A percentile compares a stretch with the other conserved stretches of the same genome.
These are phyloP conservation scores for Xanthia icteritia DNA, from an alignment of 2,888 invertebrate species.

Conservation along the genomic window DNA sequence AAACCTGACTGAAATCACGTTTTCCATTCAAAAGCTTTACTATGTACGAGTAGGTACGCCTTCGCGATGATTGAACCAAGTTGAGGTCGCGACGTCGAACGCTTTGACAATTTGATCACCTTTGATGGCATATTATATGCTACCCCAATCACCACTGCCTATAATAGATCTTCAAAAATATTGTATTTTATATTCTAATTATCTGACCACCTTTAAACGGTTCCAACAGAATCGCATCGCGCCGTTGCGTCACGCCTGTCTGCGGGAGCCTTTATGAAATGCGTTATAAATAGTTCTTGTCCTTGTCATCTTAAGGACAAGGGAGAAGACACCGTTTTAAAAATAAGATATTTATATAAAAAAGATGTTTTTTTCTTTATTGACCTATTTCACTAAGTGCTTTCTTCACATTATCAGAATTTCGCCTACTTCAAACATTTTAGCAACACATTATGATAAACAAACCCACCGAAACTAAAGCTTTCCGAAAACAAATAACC, in stretches of 20 bases:
- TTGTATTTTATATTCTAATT: background rate
- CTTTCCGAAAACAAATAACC: background rate
- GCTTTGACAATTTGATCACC: slow-evolving; percentile 24
- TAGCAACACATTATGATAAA: background rate
- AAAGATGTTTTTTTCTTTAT: background rate
- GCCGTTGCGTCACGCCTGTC: too few relatives aligned
- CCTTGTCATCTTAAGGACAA: too few relatives aligned
- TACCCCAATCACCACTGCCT: background rate
- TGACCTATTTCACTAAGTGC: background rate
- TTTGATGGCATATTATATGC: background rate
- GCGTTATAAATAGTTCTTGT: too few relatives aligned
- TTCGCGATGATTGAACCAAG: slow-evolving; percentile 67
- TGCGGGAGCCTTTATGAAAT: background rate
- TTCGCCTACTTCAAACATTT: background rate
- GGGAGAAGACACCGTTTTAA: background rate
- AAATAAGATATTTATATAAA: background rate
- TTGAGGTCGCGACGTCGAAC: slow-evolving; percentile 22
- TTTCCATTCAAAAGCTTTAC: slow-evolving; percentile 82
- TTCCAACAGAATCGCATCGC: too few relatives aligned
- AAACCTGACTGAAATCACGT: slow-evolving; percentile 87
- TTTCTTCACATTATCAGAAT: background rate
- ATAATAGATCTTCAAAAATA: background rate
- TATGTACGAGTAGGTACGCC: slow-evolving; percentile 69
- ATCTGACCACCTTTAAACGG: background rate
- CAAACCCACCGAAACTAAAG: background rate